A percentile compares a stretch with the other conserved stretches of the same genome.
Conservation (phyloP, 2,888 invertebrate species). For the Phragmatobia fuliginosa region DNA sequence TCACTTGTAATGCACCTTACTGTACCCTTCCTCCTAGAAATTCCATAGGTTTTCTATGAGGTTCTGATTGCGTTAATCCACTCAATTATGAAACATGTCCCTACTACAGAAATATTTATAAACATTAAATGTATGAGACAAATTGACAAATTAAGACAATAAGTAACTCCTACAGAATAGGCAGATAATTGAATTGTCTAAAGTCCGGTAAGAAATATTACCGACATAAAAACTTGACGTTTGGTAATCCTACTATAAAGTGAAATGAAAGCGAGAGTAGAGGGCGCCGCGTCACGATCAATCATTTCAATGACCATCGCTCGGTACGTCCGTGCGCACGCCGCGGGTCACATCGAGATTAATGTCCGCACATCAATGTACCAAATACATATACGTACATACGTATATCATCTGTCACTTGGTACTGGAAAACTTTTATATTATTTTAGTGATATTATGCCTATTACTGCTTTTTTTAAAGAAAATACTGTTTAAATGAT, state of each 20-base stretch:
- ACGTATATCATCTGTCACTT: constrained; percentile 15
- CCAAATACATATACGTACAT: constrained; percentile 1
- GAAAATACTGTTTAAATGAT: background rate
- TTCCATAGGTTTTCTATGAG: too few species aligned
- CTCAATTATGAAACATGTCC: background rate
- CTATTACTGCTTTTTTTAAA: background rate
- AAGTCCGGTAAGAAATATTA: background rate
- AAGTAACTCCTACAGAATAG: background rate
- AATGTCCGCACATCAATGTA: constrained; percentile 31
- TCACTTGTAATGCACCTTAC: too few species aligned
- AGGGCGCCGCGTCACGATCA: constrained; percentile 31
- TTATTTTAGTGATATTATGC: background rate
- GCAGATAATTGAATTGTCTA: background rate
- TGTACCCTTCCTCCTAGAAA: background rate
- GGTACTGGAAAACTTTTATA: background rate
- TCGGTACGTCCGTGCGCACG: constrained; percentile 15
- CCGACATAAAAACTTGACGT: background rate
- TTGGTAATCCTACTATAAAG: constrained; percentile 19
- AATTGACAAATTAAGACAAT: background rate
- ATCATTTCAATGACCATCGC: constrained; percentile 45
- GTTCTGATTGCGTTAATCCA: too few species aligned
- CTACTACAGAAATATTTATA: background rate
- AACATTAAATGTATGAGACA: background rate
- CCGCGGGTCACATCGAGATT: constrained; percentile 19
- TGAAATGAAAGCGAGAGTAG: constrained; percentile 30